A percentile compares a stretch with the other conserved stretches of the same genome.
These are phyloP conservation scores for Phylloscopus trochiloides DNA, from an alignment of 2,113 vertebrate species.

Conservation along the genomic window DNA sequence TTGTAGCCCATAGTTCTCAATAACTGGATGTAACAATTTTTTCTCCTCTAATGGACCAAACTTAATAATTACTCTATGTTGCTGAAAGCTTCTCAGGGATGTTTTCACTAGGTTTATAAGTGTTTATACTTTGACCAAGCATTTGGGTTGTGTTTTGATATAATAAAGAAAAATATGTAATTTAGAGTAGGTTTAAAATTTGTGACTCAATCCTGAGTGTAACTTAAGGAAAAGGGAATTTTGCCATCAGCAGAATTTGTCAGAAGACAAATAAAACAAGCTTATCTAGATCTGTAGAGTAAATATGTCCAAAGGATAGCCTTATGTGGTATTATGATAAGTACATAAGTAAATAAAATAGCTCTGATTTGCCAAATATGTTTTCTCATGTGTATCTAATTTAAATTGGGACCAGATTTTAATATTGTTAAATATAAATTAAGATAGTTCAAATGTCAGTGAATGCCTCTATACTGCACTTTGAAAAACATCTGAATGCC, in stretches of 20 bases:
- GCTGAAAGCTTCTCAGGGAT: slow-evolving; percentile 50
- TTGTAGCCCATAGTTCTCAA: background rate
- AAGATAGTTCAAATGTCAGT: background rate
- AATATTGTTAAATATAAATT: background rate
- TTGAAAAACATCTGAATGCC: background rate
- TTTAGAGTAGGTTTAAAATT: slow-evolving; percentile 3
- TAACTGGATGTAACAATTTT: background rate
- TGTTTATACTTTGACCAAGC: slow-evolving; percentile 27
- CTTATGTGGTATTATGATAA: background rate
- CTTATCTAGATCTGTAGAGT: background rate
- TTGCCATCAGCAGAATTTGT: background rate
- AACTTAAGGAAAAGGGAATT: slow-evolving; percentile 42
- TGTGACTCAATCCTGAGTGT: background rate
- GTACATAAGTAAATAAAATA: background rate
- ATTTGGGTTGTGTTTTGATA: background rate
- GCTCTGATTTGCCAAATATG: slow-evolving; percentile 2
- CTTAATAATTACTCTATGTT: background rate
- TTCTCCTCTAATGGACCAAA: slow-evolving; percentile 19
- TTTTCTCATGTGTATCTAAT: background rate
- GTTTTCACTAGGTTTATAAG: background rate
- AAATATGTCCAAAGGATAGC: background rate
- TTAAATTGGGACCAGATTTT: background rate
- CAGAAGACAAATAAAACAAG: background rate
- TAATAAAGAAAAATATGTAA: background rate
- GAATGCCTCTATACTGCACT: background rate